Evolutionary conservation across 2,797 vertebrate species (phyloP).

Genomic region (Tinamus major): DNA sequence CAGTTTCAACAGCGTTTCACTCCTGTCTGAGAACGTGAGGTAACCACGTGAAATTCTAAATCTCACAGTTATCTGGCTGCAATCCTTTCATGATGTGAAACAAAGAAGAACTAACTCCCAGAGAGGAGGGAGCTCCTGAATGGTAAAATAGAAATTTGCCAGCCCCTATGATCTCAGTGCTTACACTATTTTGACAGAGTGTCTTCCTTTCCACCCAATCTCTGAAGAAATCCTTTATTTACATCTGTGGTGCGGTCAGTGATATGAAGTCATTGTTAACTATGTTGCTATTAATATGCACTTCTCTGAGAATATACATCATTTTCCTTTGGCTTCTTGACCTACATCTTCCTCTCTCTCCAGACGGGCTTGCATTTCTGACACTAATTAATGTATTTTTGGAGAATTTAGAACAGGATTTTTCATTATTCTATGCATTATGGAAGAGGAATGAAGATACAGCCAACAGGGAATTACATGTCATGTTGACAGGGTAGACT

Average conservation of each 20-base stretch:
- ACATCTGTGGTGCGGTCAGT: neutral
- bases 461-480: neutral
- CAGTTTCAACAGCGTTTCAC: neutral
- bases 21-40: neutral
- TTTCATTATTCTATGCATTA: neutral
- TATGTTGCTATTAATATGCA: neutral
- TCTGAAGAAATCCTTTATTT: neutral
- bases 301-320: neutral
- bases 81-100: fast-evolving
- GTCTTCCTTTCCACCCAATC: neutral
- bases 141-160: neutral
- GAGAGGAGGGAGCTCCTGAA: neutral
- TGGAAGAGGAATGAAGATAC: neutral
- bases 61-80: neutral
- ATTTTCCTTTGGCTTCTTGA: neutral
- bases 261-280: neutral
- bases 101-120: neutral
- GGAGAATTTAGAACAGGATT: neutral
- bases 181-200: neutral
- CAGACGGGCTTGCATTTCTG: neutral
- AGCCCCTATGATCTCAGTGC: neutral
- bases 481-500: neutral
- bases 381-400: neutral
- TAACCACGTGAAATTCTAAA: neutral
- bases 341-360: neutral